Percentiles rank a stretch among this genome's conserved stretches.
Conservation (phyloP, 1,140 invertebrate genomes). For the Cecropterus lyciades region DNA sequence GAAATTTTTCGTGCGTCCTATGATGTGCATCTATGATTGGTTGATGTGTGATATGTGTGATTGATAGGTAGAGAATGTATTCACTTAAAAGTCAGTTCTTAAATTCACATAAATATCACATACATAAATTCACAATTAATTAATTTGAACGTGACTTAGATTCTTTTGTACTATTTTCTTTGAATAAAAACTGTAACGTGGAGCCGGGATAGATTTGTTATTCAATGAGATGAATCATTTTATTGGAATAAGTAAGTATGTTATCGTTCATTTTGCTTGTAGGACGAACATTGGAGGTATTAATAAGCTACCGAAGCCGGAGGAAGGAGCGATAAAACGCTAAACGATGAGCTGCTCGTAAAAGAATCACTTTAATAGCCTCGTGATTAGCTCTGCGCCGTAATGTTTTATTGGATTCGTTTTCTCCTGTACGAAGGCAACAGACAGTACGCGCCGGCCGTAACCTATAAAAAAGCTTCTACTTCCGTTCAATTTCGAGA, state of each 20-base stretch:
- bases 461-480: constrained; percentile 54
- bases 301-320: constrained; percentile 33
- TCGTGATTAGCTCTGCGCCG: constrained; percentile 56
- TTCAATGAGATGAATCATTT: not conserved
- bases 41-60: no score
- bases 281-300: constrained; percentile 14
- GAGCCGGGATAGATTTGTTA: not conserved
- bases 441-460: constrained; percentile 30
- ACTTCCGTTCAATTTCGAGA: constrained; percentile 44
- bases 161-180: no score
- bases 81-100: no score
- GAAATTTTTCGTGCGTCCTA: no score
- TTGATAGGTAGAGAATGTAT: no score
- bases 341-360: constrained; percentile 47
- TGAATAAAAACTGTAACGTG: no score
- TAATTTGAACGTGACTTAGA: no score
- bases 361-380: constrained; percentile 57
- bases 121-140: no score
- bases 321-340: constrained; percentile 46
- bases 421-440: constrained; percentile 44
- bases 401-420: constrained; percentile 55
- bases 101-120: no score
- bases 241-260: not conserved
- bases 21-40: no score
- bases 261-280: not conserved